These are phyloP conservation scores for Rhinichthys osculus DNA, from an alignment of 2,797 vertebrate species.

Conservation along the genomic window DNA sequence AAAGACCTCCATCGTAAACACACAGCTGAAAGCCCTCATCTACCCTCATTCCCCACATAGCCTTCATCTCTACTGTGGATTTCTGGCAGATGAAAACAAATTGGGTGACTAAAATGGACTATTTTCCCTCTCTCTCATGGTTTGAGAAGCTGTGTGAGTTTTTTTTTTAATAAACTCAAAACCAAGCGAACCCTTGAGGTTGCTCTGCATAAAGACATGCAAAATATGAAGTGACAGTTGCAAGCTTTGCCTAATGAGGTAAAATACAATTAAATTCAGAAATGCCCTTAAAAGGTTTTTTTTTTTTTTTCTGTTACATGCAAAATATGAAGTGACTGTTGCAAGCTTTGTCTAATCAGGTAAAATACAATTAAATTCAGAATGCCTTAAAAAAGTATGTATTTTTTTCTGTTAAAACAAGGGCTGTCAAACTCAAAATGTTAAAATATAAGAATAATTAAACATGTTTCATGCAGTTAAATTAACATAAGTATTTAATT, in stretches of 20 bases:
- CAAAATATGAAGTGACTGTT: no score
- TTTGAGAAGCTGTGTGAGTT: slow-evolving; percentile 1
- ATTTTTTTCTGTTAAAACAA: background rate
- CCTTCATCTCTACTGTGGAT: slow-evolving; percentile 28
- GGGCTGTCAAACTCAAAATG: background rate
- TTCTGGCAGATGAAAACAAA: slow-evolving; percentile 20
- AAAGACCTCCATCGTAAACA: slow-evolving; percentile 33
- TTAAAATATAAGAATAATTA: background rate
- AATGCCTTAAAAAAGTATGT: background rate
- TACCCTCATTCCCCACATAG: slow-evolving; percentile 27
- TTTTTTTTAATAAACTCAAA: slow-evolving; percentile 41
- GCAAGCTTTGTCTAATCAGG: no score
- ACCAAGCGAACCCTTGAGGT: slow-evolving; percentile 12
- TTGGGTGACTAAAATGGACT: slow-evolving; percentile 24
- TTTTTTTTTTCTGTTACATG: no score
- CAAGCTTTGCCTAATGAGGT: background rate
- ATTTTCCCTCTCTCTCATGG: slow-evolving; percentile 9
- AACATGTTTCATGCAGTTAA: background rate
- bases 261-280: background rate
- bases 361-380: no score
- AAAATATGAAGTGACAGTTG: background rate
- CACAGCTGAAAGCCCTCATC: slow-evolving; percentile 23
- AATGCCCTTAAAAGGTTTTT: background rate
- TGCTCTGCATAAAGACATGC: slow-evolving; percentile 10
- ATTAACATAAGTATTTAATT: background rate